Conservation (phyloP, 2,888 invertebrate genomes). For the Crossocerus cetratus region DNA sequence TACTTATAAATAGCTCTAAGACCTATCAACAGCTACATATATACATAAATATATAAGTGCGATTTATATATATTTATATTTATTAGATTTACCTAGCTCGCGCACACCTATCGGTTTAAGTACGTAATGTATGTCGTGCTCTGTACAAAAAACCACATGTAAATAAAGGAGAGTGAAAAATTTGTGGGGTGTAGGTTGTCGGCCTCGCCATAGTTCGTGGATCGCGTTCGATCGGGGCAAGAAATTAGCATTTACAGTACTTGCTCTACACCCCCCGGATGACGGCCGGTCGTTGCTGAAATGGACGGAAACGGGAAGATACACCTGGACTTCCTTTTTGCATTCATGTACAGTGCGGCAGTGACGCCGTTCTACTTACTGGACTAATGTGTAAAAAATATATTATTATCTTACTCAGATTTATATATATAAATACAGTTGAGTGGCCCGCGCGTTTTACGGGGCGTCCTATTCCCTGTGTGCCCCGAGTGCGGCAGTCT, state of each 20-base stretch:
- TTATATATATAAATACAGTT: conserved; percentile 65
- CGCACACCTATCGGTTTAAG: conserved; percentile 49
- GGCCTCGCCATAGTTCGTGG: background rate
- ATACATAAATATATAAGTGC: conserved; percentile 3
- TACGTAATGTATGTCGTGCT: conserved; percentile 47
- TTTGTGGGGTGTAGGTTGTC: background rate
- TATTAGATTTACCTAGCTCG: conserved; percentile 46
- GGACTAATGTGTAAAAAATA: conserved; percentile 52
- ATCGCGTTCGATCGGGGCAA: conserved; percentile 46
- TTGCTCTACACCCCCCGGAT: conserved; percentile 55
- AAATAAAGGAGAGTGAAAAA: conserved; percentile 46
- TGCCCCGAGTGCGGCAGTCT: too few species aligned
- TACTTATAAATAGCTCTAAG: conserved; percentile 69
- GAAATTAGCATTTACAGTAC: conserved; percentile 63
- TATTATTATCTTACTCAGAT: conserved; percentile 64
- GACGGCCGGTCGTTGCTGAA: background rate
- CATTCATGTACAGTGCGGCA: conserved; percentile 36
- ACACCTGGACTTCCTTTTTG: conserved; percentile 2
- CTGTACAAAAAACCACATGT: conserved; percentile 61
- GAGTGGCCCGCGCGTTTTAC: conserved; percentile 15
- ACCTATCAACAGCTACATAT: conserved; percentile 61
- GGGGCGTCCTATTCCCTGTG: too few species aligned
- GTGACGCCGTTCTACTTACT: conserved; percentile 6
- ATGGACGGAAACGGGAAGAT: too few species aligned
- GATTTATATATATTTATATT: conserved; percentile 40